These are phyloP conservation scores for Tragelaphus scriptus DNA, from an alignment of 2,113 vertebrate species.

Conservation along the genomic window DNA sequence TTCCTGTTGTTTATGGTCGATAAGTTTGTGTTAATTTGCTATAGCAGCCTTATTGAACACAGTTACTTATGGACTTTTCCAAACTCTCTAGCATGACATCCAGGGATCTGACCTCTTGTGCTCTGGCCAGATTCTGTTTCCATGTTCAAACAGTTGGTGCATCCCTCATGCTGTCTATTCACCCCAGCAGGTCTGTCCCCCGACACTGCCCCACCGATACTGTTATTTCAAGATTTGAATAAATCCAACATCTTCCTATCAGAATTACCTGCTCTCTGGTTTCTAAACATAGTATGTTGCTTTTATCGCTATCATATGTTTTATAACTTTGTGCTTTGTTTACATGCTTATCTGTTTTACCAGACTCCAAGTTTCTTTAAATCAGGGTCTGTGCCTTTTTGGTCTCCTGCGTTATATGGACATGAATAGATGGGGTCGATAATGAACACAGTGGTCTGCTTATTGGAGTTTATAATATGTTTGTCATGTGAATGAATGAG, in stretches of 20 bases:
- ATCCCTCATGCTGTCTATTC: background rate
- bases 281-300: background rate
- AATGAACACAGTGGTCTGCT: background rate
- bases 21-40: background rate
- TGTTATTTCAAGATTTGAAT: background rate
- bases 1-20: background rate
- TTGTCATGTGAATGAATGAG: background rate
- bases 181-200: background rate
- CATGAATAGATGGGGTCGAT: background rate
- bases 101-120: background rate
- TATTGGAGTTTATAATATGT: background rate
- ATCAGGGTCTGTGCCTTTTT: background rate
- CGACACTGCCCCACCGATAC: rapidly evolving
- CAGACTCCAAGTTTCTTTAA: background rate
- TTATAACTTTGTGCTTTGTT: background rate
- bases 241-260: background rate
- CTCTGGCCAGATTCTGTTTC: background rate
- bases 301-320: background rate
- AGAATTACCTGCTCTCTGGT: background rate
- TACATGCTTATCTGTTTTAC: background rate
- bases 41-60: background rate
- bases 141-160: background rate
- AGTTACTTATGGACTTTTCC: background rate
- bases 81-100: background rate
- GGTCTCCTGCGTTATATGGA: background rate